phyloP scores from a whole-genome alignment of 2,113 vertebrate species.

The Sorex fumeus region DNA sequence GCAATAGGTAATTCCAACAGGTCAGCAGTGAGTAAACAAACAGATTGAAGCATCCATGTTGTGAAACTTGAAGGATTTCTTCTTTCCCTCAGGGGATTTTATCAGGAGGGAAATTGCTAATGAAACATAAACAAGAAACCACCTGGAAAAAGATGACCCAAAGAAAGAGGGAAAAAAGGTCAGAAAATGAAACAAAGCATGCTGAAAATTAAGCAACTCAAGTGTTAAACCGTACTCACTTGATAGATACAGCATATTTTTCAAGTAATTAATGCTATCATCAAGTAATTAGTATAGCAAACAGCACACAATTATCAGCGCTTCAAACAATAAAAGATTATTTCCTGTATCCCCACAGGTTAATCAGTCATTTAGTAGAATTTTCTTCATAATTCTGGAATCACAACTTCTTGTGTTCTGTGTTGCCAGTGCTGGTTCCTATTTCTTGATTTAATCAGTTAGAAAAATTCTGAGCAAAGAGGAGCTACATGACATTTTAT shows the following conservation, averaged over 20 bases:
- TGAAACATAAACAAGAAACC: not conserved
- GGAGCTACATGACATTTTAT: not conserved
- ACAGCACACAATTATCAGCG: not conserved
- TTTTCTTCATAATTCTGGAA: not conserved
- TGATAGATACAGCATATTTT: slow-evolving; percentile 1
- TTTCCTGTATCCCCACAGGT: not conserved
- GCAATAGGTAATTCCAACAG: not conserved
- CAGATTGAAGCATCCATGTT: not conserved
- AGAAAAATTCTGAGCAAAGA: not conserved
- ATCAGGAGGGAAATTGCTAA: not conserved
- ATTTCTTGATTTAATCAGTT: not conserved
- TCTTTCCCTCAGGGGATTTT: not conserved
- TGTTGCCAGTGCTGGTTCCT: not conserved
- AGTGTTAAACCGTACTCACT: not conserved
- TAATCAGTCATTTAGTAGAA: not conserved
- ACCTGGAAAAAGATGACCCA: not conserved
- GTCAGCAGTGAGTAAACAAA: not conserved
- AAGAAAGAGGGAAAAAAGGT: not conserved
- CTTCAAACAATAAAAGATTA: not conserved
- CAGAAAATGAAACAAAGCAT: slow-evolving; percentile 8
- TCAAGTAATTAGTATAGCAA: not conserved
- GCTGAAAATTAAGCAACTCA: not conserved
- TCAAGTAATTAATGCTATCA: not conserved
- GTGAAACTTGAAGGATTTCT: not conserved
- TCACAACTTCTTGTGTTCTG: not conserved